Base-by-base conservation (phyloP, 2,888 invertebrate genomes). In the Heliconius ethilla region DNA sequence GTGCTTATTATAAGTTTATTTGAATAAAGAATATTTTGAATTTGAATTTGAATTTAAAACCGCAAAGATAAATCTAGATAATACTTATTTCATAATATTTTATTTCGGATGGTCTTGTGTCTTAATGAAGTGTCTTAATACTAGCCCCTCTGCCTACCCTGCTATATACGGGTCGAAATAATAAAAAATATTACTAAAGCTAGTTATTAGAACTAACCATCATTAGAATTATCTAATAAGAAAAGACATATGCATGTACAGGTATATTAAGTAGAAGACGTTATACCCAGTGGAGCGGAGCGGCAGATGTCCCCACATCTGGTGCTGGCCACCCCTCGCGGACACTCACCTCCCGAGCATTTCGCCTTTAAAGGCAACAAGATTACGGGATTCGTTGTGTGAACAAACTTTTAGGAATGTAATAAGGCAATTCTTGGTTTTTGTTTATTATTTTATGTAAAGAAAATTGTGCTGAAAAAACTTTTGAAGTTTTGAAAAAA, bases 261-360 rank as follows among this genome's bases (percentile, higher is more conserved):
- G 27, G 37, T 25, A 69, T 25, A 59, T 72, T 55, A 59, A 74
- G 62, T 65, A 27, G 59, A 87, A 87, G 89, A 87, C 87, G 88
- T 89, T 88, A 86, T 84, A 85, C 80, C 75, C 86, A 84, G 74
- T 85, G 82, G 79, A 86, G 87, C 89, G 88, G 75, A 82, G 83
- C 79, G 84, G 84, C 85, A 85, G 85, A 84, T 85, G 85, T 78
- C 77, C 80, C 70, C 80, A 80, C 85, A 86, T 86, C 85, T 86
- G 85, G 82, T 84, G 82, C 83, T 83, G 81, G 82, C 62, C 76
- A 77, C 80, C 79, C 66, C 78, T 55, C 40, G 33, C 70, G 78
- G 79, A 67, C 79, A 75, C 22, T 80, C 75, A 80, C 76, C 78
- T 75, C 73, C 63, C 33, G 33, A 78, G 78, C 72, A 78, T 75